Base-by-base conservation (phyloP, 2,888 invertebrate genomes). In the Cinara cedri region DNA sequence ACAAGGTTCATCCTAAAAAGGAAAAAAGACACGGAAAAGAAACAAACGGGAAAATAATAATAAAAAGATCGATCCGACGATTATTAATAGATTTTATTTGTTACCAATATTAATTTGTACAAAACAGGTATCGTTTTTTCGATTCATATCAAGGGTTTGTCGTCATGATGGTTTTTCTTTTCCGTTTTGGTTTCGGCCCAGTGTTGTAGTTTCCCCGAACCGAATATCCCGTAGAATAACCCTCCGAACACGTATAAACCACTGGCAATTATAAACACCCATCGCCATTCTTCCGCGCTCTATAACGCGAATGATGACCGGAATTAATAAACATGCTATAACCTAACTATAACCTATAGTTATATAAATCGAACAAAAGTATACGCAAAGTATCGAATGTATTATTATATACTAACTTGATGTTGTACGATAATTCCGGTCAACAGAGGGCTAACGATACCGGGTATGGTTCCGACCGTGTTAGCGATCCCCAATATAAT, bases 401-500 rank as follows among this genome's bases (percentile, higher is more conserved):
- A n/a, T n/a, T n/a, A n/a, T n/a, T n/a, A n/a, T n/a, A n/a, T n/a
- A 34, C 84, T 85, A 85, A 93, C 94, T 88, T 91, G 90, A 82
- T 92, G 87, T 81, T 89, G 88, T 19, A 94, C 93, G 78, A 96
- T 90, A 74, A 89, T 89, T 10, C 95, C 95, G 0, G 94, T 93
- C 0, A 96, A 86, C 14, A 91, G 88, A 0, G 96, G 97, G 85
- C 94, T 94, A n/a, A 96, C 87, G 83, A 97, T 95, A 44, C 97
- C 97, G 0, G 97, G 96, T 72, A 97, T 87, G 0, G 96, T 96
- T 0, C 94, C 97, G 82, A 96, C 87, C 0, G 96, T 96, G 86
- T 97, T 97, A 13, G 95, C 93, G 13, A 96, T 87, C 0, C 96
- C 97, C 95, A 97, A 95, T 76, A 97, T 86, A 0, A 97, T 91